Evolutionary conservation across 2,888 invertebrate genomes (phyloP).

Genomic region (Sepiola atlantica): DNA sequence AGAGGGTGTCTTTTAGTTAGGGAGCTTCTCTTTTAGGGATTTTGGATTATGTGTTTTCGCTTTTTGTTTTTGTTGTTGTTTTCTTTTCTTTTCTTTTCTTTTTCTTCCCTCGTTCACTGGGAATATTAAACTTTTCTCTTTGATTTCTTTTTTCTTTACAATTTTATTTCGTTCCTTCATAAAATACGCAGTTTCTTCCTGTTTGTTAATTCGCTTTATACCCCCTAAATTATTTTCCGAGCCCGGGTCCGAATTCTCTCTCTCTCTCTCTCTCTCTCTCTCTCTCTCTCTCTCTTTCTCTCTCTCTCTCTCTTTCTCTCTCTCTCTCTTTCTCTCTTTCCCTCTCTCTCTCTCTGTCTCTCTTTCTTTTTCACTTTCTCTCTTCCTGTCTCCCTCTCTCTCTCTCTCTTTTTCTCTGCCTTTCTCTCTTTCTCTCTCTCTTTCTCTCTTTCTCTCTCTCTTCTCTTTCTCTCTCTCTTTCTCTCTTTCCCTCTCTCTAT

Average conservation of each 20-base stretch:
- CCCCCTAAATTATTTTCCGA: no score
- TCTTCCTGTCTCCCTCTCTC: not conserved
- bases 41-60: not conserved
- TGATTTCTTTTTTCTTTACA: not conserved
- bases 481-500: not conserved
- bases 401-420: no score
- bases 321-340: not conserved
- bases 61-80: not conserved
- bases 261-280: not conserved
- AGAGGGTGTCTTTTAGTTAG: no score
- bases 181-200: not conserved
- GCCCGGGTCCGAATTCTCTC: not conserved
- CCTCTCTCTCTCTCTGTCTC: no score
- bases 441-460: not conserved
- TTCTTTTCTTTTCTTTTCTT: no score
- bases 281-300: not conserved
- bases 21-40: no score
- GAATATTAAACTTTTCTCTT: no score
- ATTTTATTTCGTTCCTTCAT: not conserved
- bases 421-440: no score
- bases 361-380: no score
- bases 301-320: constrained; percentile 23
- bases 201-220: not conserved
- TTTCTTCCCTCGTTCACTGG: no score
- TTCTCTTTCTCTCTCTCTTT: not conserved